These are phyloP conservation scores for Anser cygnoides DNA, from an alignment of 2,113 vertebrate species.

Conservation along the genomic window DNA sequence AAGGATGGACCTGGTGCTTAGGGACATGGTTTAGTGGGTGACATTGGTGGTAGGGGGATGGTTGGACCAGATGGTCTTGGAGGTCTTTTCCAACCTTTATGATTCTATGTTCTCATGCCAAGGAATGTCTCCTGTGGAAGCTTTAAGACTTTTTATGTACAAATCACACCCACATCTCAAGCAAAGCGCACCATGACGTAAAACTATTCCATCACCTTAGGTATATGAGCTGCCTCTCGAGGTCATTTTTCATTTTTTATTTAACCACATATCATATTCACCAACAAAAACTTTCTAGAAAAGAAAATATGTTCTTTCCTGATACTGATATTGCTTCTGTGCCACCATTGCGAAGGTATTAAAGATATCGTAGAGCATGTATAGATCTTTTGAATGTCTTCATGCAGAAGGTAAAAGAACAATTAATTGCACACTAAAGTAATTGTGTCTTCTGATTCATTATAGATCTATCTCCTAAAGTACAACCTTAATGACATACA, in stretches of 20 bases:
- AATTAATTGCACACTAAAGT: background rate
- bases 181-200: background rate
- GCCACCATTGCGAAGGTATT: background rate
- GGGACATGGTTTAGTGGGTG: no score
- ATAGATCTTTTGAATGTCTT: background rate
- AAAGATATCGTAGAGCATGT: background rate
- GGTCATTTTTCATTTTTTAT: background rate
- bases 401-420: background rate
- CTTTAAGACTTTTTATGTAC: background rate
- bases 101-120: fast-evolving
- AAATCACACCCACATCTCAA: background rate
- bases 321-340: background rate
- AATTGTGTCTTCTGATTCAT: background rate
- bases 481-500: background rate
- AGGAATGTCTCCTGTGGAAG: background rate
- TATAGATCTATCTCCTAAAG: background rate
- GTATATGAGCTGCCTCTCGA: background rate
- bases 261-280: background rate
- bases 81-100: no score
- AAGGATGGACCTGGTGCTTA: no score
- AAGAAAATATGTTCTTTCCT: background rate
- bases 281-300: background rate
- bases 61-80: no score
- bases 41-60: no score
- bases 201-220: background rate